Evolutionary conservation across 2,888 invertebrate genomes (phyloP).

Genomic region (Nomada ruficornis): DNA sequence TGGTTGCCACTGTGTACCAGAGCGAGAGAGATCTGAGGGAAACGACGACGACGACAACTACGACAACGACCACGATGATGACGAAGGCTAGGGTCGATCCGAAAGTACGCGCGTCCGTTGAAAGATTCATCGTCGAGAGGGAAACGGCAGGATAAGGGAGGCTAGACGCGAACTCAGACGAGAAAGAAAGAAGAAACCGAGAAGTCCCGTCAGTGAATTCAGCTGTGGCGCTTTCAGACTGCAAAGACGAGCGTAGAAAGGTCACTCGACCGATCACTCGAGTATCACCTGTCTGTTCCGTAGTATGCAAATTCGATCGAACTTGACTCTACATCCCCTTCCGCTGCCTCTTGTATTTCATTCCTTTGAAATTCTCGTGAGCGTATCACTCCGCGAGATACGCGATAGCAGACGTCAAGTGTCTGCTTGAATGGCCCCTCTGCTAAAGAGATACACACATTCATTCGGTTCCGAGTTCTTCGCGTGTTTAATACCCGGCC

Average conservation of each 20-base stretch:
- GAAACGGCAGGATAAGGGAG: conserved; percentile 42
- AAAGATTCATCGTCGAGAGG: conserved; percentile 63
- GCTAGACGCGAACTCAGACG: conserved; percentile 20
- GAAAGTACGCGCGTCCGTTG: conserved; percentile 43
- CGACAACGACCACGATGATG: not conserved
- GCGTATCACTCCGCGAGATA: conserved; percentile 30
- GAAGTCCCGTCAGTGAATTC: conserved; percentile 33
- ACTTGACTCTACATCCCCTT: not conserved
- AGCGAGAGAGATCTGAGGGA: conserved; percentile 1
- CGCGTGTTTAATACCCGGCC: conserved; percentile 26
- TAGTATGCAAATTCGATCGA: conserved; percentile 49
- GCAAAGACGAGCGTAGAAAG: conserved; percentile 28
- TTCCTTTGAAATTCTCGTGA: conserved; percentile 6
- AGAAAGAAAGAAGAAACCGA: conserved; percentile 1
- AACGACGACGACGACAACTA: conserved; percentile 23
- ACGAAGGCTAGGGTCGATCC: conserved; percentile 44
- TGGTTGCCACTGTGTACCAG: too few relatives aligned
- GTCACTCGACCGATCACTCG: conserved; percentile 39
- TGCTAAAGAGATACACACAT: not conserved
- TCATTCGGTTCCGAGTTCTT: not conserved
- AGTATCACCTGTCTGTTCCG: conserved; percentile 1
- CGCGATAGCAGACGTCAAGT: conserved; percentile 16
- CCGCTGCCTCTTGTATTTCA: too few relatives aligned
- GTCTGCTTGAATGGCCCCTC: conserved; percentile 23
- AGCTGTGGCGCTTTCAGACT: conserved; percentile 2